Percentiles rank a stretch among this genome's conserved stretches.
These are phyloP conservation scores for Hirudinaria manillensis DNA, from an alignment of 2,888 invertebrate species.

Conservation along the genomic window DNA sequence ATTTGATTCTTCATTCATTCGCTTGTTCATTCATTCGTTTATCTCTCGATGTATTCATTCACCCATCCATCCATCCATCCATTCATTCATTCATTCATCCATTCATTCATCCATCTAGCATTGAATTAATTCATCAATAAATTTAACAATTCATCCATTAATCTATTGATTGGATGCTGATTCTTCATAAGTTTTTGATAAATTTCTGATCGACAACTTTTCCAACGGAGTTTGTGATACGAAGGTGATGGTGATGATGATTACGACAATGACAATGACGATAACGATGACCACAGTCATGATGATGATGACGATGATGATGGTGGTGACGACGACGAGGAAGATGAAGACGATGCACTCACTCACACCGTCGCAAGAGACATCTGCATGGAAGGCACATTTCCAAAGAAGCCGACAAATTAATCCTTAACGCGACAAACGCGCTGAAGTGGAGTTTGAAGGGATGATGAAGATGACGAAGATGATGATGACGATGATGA, in stretches of 20 bases:
- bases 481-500: conserved; percentile 25
- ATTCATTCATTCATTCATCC: not conserved
- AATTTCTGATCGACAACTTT: too few species aligned
- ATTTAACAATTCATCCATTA: not conserved
- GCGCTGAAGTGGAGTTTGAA: conserved; percentile 11
- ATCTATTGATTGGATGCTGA: not conserved
- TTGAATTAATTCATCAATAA: not conserved
- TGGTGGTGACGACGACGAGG: conserved; percentile 22
- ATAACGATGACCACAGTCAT: conserved; percentile 32
- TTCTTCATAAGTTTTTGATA: too few species aligned
- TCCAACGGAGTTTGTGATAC: not conserved
- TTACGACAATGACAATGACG: conserved; percentile 28
- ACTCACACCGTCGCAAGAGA: not conserved
- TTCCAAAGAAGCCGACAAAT: conserved; percentile 10
- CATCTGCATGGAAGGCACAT: conserved; percentile 2
- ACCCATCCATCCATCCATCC: not conserved
- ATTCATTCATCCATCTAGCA: not conserved
- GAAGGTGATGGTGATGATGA: conserved; percentile 28
- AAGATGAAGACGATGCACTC: not conserved
- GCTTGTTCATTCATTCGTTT: not conserved
- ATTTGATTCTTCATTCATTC: not conserved
- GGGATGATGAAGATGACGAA: conserved; percentile 20
- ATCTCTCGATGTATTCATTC: not conserved
- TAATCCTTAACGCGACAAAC: conserved; percentile 12
- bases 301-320: conserved; percentile 35